These are phyloP conservation scores for Urocynchramus pylzowi DNA, from an alignment of 2,113 vertebrate genomes.

Conservation along the genomic window DNA sequence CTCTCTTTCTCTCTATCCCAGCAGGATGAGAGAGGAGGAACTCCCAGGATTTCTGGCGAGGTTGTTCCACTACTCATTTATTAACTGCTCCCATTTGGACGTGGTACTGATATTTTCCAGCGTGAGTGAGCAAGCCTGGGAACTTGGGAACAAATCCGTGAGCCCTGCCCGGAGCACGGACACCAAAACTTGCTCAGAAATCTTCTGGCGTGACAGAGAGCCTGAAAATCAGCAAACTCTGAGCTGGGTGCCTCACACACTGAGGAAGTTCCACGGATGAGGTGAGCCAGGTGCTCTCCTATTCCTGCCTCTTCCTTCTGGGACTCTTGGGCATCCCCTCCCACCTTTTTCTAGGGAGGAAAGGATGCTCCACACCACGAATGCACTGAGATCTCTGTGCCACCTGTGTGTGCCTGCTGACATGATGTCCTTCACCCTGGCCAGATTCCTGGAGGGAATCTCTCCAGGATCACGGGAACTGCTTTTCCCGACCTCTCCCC, in stretches of 20 bases:
- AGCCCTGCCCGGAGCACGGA: neutral
- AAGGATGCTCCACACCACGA: neutral
- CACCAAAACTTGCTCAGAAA: neutral
- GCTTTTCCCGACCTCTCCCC: neutral
- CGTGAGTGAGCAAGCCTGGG: neutral
- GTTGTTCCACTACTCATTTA: neutral
- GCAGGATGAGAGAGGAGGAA: neutral
- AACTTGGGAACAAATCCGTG: neutral
- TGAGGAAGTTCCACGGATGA: rapidly evolving
- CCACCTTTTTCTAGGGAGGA: neutral
- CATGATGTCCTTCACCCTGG: rapidly evolving
- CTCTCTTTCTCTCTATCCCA: neutral
- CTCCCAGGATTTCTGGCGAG: neutral
- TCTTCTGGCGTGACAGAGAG: neutral
- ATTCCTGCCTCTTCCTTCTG: neutral
- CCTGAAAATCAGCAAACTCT: neutral
- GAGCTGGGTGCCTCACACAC: neutral
- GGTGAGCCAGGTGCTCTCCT: neutral
- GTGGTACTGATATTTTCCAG: neutral
- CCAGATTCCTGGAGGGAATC: neutral
- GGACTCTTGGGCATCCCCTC: neutral
- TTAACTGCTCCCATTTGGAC: neutral
- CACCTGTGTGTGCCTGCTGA: neutral
- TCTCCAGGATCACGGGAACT: neutral
- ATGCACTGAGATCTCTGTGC: rapidly evolving